Evolutionary conservation across 1,140 invertebrate species (phyloP).

Genomic region (Anastrepha ludens): DNA sequence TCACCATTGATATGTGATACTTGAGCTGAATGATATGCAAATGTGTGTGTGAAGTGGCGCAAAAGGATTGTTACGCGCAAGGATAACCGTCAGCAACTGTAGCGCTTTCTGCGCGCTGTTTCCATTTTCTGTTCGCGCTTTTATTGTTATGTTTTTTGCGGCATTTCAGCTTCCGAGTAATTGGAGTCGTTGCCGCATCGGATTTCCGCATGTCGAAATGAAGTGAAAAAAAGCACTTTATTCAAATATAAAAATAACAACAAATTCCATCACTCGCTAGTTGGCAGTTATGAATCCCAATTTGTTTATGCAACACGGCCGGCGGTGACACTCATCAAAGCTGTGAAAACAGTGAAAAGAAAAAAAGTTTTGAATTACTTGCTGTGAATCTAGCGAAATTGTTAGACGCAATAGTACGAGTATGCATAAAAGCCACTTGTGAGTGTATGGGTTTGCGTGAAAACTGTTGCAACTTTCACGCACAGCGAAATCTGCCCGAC

Average conservation of each 20-base stretch:
- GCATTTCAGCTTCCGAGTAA: constrained; percentile 40
- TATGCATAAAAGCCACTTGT: not conserved
- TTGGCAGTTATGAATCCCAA: constrained; percentile 21
- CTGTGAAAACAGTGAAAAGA: constrained; percentile 9
- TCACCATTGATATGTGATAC: constrained; percentile 42
- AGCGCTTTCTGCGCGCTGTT: constrained; percentile 8
- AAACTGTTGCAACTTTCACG: constrained; percentile 32
- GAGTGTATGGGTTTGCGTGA: not conserved
- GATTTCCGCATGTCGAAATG: not conserved
- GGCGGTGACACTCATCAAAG: not conserved
- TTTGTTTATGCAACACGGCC: constrained; percentile 4
- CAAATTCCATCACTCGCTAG: not conserved
- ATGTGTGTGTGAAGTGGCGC: not conserved
- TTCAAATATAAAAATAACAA: constrained; percentile 6
- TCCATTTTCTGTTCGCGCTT: not conserved
- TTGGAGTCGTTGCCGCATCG: not conserved
- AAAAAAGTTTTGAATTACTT: not conserved
- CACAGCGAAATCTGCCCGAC: not conserved
- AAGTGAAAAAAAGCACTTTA: not conserved
- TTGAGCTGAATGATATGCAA: constrained; percentile 50
- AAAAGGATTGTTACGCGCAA: constrained; percentile 26
- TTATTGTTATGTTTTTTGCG: not conserved
- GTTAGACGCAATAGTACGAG: not conserved
- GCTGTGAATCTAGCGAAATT: not conserved
- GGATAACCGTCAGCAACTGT: constrained; percentile 38